Conservation (phyloP, 2,113 vertebrate species). For the Oceanites oceanicus region DNA sequence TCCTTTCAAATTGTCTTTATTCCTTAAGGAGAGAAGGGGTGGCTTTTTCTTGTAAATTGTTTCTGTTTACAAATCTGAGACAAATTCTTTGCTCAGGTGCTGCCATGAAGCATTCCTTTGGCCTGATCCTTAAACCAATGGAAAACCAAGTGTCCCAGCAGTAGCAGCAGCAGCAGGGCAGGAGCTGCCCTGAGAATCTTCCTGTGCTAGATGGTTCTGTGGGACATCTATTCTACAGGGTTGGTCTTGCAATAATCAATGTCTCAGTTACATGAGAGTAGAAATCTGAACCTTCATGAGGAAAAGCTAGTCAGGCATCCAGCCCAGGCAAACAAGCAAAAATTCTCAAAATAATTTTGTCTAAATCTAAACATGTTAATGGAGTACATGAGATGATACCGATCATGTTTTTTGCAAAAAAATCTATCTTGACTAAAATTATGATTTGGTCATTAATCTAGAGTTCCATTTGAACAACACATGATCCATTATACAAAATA, state of each 20-base stretch:
- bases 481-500: not conserved
- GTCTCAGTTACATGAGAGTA: not conserved
- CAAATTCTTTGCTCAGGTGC: not conserved
- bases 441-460: not conserved
- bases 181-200: not conserved
- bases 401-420: not conserved
- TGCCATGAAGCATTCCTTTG: not conserved
- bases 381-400: not conserved
- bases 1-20: not conserved
- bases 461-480: not conserved
- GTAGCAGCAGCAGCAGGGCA: not conserved
- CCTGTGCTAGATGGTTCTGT: not conserved
- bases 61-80: not conserved
- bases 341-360: not conserved
- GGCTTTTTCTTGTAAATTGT: not conserved
- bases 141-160: not conserved
- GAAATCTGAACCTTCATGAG: not conserved
- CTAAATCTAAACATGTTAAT: not conserved
- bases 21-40: not conserved
- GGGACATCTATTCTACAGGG: not conserved
- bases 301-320: not conserved
- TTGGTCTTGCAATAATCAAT: not conserved
- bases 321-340: not conserved
- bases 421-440: not conserved
- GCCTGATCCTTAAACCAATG: not conserved